Evolutionary conservation across 2,113 vertebrate species (phyloP), one percentile per base, ranked within the genome.

Genomic region (Oreochromis tanganicae): DNA sequence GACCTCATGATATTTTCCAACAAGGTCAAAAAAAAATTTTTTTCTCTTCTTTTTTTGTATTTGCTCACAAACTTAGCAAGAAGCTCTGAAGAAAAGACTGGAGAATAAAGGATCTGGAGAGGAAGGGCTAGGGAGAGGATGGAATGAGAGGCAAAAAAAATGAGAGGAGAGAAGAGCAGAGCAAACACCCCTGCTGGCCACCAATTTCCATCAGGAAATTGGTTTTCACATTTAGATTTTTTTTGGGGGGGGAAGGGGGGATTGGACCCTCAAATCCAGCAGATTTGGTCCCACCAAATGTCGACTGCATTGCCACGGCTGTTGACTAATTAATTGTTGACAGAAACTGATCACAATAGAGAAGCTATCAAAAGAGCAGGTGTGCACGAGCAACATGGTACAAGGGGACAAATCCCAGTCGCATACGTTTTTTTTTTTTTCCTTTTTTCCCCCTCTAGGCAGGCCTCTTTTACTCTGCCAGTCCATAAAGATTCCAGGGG

Each of bases 401-500:
- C 85, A 36, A n/a, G 14, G 46, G 82, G 68, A 89, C 82, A 81
- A 87, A 87, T 89, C 81, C 80, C 81, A 89, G 84, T 61, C 87
- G 16, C 63, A 41, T 63, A 75, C 21, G 57, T 50, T 13, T 55
- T 29, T 13, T 1, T 0, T 6, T 24, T 1, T 0, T 6, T 3
- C 16, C 3, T 27, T n/a, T 57, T 86, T 83, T 59, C 2, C 83
- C 88, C 85, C 84, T 88, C 54, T n/a, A 75, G 73, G 61, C 86
- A 66, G 81, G 89, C 89, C 93, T 86, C 85, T 56, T 89, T 90
- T 71, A 80, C 84, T 83, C 88, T 91, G 91, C 88, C 92, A 91
- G 90, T 93, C 89, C 80, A 93, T 92, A 93, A 94, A 94, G 94
- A 95, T 95, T 95, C 92, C 93, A 91, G 90, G 41, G 24, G 82